A percentile compares a stretch with the other conserved stretches of the same genome.
Evolutionary conservation across 2,797 vertebrate species (phyloP).

Genomic region (Eidolon dupreanum): DNA sequence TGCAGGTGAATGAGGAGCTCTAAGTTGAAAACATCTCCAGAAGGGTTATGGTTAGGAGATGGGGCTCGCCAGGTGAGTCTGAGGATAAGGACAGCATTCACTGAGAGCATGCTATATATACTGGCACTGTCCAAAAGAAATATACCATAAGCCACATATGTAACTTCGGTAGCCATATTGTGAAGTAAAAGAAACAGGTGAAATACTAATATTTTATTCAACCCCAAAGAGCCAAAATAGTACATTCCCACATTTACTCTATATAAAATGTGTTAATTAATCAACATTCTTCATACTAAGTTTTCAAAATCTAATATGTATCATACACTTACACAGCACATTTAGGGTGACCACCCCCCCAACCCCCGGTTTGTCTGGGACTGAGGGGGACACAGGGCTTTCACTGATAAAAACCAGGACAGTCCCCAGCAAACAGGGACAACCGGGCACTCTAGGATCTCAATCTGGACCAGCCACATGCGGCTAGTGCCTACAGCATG

Average conservation of each 20-base stretch:
- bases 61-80: background rate
- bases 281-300: background rate
- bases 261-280: background rate
- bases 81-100: background rate
- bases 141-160: fast-evolving
- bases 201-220: background rate
- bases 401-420: background rate
- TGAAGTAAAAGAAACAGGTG: background rate
- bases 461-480: background rate
- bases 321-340: fast-evolving
- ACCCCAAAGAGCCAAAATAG: background rate
- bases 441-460: background rate
- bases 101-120: background rate
- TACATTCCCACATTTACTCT: background rate
- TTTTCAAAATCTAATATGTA: background rate
- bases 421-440: fast-evolving
- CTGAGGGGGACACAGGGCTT: background rate
- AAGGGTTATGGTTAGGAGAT: background rate
- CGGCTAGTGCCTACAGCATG: background rate
- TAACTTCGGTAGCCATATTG: background rate
- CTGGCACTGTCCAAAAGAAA: background rate
- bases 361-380: background rate
- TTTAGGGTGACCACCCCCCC: no score
- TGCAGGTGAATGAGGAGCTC: background rate
- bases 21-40: background rate